Evolutionary conservation across 2,113 vertebrate species (phyloP), one percentile per base, ranked within the genome.

Genomic region (Hemiprocne comata): DNA sequence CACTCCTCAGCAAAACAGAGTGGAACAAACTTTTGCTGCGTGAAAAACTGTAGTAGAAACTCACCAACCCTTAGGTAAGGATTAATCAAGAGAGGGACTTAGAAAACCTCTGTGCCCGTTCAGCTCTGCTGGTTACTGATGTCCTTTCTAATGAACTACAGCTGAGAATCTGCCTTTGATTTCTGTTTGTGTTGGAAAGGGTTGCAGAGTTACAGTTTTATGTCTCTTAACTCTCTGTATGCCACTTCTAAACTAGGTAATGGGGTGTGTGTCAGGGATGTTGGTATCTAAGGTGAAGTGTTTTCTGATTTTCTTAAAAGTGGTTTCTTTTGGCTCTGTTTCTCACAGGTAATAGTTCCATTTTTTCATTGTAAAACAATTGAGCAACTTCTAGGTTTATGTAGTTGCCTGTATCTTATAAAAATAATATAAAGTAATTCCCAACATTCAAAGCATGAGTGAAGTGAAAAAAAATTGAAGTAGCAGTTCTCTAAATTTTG

Each of bases 1-100:
- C 86, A 95, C 92, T 94, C 86, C 64, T 74, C 29, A 78, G 81
- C 88, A 87, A 90, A 97, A 95, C 33, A 51, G 80, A 94, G 73
- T 92, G 76, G 51, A 93, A 90, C 44, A 92, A 92, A 96, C 93
- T 94, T 97, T 94, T 97, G 84, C 58, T 82, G 96, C 92, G 78
- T 88, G 72, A 93, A 94, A 81, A 93, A 61, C 46, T 26, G 6
- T 80, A 82, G 87, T 85, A 83, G 90, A 93, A 97, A 95, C 87
- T 92, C 74, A 93, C 46, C 76, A 90, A 77, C 72, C 75, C 65
- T 93, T 92, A 96, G 91, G 82, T 60, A 83, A 86, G 75, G 58
- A 89, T 80, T 95, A 79, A 94, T 90, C 57, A 81, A 87, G 74
- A 42, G 58, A 38, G 58, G 61, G 58, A 87, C 28, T 73, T 5